phyloP scores from a whole-genome alignment of 2,113 vertebrate species.

The Gulo gulo region DNA sequence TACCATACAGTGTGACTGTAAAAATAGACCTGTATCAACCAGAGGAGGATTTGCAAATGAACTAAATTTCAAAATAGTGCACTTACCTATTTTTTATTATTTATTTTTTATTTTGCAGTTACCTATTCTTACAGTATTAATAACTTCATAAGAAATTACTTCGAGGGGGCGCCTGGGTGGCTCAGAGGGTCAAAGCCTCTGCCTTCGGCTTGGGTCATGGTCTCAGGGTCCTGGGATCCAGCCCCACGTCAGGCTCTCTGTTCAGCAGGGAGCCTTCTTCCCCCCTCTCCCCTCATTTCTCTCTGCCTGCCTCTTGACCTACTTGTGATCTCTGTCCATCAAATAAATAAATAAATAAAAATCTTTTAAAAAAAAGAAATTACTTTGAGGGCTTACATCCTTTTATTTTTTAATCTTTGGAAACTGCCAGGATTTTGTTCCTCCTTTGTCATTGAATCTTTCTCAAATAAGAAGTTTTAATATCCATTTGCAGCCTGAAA shows the following conservation, averaged over 20 bases:
- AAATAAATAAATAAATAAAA: too few species aligned
- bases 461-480: background rate
- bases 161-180: background rate
- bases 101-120: fast-evolving
- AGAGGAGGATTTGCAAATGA: background rate
- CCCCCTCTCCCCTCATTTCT: too few species aligned
- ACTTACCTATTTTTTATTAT: background rate
- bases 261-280: too few species aligned
- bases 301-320: too few species aligned
- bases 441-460: background rate
- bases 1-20: background rate
- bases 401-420: background rate
- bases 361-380: background rate
- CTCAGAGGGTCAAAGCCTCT: too few species aligned
- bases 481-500: background rate
- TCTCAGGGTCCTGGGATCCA: too few species aligned
- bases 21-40: background rate
- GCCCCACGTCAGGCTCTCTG: too few species aligned
- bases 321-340: too few species aligned
- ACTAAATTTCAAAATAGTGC: background rate
- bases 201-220: too few species aligned
- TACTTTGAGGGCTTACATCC: background rate
- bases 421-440: background rate
- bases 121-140: constrained; percentile 29
- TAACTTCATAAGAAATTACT: background rate